Evolutionary conservation across 1,140 invertebrate species (phyloP).

Genomic region (Lepidurus couesii): DNA sequence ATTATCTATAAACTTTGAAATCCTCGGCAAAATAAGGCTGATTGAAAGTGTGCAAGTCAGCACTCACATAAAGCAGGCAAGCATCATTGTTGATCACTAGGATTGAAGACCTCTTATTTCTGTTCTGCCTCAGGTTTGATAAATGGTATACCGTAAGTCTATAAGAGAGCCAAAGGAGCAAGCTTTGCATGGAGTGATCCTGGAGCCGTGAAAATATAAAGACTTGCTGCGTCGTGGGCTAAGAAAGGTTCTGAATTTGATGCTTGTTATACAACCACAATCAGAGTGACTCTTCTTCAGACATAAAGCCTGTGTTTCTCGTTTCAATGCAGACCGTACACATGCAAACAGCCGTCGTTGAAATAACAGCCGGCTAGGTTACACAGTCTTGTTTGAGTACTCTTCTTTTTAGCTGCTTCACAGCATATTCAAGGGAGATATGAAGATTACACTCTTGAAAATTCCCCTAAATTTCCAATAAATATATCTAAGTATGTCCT

Average conservation of each 20-base stretch:
- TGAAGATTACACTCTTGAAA: too few species aligned
- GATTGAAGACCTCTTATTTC: slow-evolving; percentile 5
- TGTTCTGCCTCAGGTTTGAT: neutral
- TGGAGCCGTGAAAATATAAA: neutral
- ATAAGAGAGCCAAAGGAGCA: neutral
- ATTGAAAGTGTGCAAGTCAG: slow-evolving; percentile 6
- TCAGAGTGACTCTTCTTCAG: slow-evolving; percentile 18
- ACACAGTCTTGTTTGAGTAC: neutral
- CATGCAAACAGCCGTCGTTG: slow-evolving; percentile 3
- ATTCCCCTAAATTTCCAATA: too few species aligned
- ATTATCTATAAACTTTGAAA: neutral
- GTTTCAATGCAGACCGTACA: slow-evolving; percentile 9
- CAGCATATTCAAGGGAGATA: too few species aligned
- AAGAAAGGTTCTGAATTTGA: neutral
- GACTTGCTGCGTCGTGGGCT: neutral
- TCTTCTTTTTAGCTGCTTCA: too few species aligned
- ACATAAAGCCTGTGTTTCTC: neutral
- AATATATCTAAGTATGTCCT: too few species aligned
- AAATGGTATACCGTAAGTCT: neutral
- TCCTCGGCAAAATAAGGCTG: neutral
- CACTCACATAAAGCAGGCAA: neutral
- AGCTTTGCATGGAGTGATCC: neutral
- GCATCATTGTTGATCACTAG: slow-evolving; percentile 15
- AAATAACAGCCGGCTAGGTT: neutral
- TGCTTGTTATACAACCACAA: slow-evolving; percentile 22